Evolutionary conservation across 2,113 vertebrate genomes (phyloP), one percentile per base, ranked within the genome.

Genomic region (Genyomyrus donnyi): DNA sequence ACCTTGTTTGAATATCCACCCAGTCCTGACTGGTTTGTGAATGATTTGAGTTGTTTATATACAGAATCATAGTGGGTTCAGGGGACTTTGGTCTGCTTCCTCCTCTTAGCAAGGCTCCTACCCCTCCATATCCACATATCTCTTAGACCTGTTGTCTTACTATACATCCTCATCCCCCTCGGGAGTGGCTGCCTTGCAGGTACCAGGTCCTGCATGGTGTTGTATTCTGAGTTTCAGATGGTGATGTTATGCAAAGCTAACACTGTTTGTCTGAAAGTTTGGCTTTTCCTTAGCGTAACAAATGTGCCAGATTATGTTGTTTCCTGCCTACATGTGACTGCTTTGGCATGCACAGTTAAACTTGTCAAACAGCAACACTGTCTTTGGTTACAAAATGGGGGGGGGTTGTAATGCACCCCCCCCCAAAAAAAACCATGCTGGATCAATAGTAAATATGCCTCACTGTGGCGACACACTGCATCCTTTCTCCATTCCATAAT

Each of bases 101-200:
- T 93, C 91, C 90, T 94, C 94, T 91, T 92, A 94, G 93, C 91
- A 87, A 94, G 93, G 89, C 91, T 91, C 91, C 89, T 92, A 93
- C 93, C 91, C 93, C 89, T 77, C 74, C 50, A 10, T 93, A 91
- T 91, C 93, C 91, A 62, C 80, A 11, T 91, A 92, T 91, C 91
- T 95, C 83, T 92, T 92, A 53, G 89, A 94, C 86, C 91, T 94
- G 90, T 92, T 95, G 89, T 94, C 95, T 94, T 92, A 90, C 89
- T 91, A 10, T 90, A 88, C 91, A 11, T 93, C 93, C n/a, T 88
- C 92, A 87, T 88, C 91, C 88, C 92, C 62, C 88, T 92, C 90
- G 89, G 56, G 89, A 93, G 92, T 92, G 84, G 85, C 88, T 88
- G 45, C 70, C 91, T 88, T 88, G 89, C 92, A 95, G 93, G 93